These are phyloP conservation scores for Azemiops feae DNA, from an alignment of 2,113 vertebrate species.

Conservation along the genomic window DNA sequence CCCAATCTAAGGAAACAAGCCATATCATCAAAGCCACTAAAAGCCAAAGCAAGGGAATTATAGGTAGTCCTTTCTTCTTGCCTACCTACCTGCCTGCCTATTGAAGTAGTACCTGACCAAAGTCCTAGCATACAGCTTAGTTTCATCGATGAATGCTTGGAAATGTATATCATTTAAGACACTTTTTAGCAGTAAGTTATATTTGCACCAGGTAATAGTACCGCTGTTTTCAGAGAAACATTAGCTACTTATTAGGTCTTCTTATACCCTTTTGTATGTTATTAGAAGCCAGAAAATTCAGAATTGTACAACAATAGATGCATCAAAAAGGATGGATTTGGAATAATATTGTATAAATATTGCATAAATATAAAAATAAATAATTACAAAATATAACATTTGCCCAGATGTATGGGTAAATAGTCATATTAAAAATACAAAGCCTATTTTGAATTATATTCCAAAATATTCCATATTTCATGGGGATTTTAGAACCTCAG, in stretches of 20 bases:
- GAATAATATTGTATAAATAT: background rate
- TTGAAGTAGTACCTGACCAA: background rate
- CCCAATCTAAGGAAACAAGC: background rate
- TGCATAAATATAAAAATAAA: background rate
- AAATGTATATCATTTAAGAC: background rate
- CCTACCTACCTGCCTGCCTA: background rate
- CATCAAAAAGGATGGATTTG: background rate
- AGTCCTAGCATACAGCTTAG: background rate
- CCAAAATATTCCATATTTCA: background rate
- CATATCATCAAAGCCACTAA: background rate
- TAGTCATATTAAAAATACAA: background rate
- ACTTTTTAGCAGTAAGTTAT: background rate
- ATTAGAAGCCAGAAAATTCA: background rate
- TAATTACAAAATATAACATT: background rate
- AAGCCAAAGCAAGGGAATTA: background rate
- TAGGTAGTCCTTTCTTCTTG: background rate
- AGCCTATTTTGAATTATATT: background rate
- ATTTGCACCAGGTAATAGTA: background rate
- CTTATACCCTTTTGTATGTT: background rate
- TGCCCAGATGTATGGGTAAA: background rate
- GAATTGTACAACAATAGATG: background rate
- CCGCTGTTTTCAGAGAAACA: background rate
- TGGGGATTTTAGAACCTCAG: background rate
- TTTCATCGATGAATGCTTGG: background rate
- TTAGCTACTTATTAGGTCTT: background rate